Conservation (phyloP, 2,888 invertebrate genomes). For the Chymomyza fuscimana region DNA sequence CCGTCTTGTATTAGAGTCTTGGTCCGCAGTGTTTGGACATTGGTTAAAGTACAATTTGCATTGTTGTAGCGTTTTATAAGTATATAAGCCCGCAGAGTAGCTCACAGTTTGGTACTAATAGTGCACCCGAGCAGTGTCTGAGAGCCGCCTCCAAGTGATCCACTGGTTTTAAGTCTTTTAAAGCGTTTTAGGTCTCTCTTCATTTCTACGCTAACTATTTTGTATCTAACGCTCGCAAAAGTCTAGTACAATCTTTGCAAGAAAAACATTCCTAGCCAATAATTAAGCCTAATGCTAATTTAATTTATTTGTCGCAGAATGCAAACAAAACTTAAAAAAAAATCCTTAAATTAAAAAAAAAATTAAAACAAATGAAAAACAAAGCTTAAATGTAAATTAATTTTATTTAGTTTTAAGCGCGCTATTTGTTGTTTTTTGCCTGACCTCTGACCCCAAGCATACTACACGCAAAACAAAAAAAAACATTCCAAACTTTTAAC, state of each 20-base stretch:
- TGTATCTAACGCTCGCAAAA: constrained; percentile 53
- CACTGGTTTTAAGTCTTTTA: constrained; percentile 72
- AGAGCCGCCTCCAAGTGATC: constrained; percentile 63
- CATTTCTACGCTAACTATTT: constrained; percentile 23
- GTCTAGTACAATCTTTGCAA: constrained; percentile 63
- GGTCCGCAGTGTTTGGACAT: constrained; percentile 30
- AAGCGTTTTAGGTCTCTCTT: constrained; percentile 55
- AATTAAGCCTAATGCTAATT: constrained; percentile 34
- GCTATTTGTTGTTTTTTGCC: constrained; percentile 60
- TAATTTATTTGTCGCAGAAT: constrained; percentile 60
- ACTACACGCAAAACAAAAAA: background rate
- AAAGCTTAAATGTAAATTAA: constrained; percentile 59
- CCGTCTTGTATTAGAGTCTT: constrained; percentile 77
- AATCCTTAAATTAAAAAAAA: constrained; percentile 7
- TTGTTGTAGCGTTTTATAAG: constrained; percentile 46
- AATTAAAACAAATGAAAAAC: constrained; percentile 27
- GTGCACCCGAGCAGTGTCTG: background rate
- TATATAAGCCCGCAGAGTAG: too few species aligned
- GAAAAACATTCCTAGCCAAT: constrained; percentile 65
- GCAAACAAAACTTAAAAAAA: constrained; percentile 5
- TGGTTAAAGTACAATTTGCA: constrained; percentile 70
- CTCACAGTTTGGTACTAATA: background rate
- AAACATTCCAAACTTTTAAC: constrained; percentile 21
- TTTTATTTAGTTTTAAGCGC: constrained; percentile 68
- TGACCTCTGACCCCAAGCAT: background rate